These are phyloP conservation scores for Glyptemys insculpta DNA, from an alignment of 2,797 vertebrate species.

Conservation along the genomic window DNA sequence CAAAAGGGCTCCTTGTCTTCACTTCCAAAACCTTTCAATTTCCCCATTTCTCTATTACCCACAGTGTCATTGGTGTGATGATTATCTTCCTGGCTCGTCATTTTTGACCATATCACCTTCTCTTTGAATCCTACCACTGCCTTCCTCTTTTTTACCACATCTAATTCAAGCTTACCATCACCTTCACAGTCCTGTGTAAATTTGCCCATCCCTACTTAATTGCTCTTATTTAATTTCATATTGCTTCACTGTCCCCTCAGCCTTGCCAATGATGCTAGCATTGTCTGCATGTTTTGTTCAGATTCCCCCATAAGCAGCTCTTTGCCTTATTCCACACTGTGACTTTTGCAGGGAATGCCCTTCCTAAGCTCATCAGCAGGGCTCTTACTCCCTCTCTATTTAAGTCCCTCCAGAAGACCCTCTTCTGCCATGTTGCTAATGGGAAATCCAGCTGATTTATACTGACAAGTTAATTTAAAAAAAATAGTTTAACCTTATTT, in stretches of 20 bases:
- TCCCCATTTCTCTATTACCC: background rate
- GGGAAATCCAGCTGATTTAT: conserved; percentile 62
- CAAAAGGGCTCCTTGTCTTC: background rate
- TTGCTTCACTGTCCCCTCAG: background rate
- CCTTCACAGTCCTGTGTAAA: background rate
- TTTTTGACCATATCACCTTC: background rate
- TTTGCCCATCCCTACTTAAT: rapidly evolving
- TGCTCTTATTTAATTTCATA: background rate
- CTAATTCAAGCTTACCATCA: background rate
- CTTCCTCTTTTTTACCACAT: background rate
- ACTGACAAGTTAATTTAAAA: conserved; percentile 66
- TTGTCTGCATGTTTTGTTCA: background rate
- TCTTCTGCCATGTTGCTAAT: conserved; percentile 34
- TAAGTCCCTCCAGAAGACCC: conserved; percentile 54
- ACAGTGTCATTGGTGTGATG: rapidly evolving
- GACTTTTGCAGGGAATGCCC: background rate
- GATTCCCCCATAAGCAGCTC: background rate
- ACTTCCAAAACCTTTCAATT: background rate
- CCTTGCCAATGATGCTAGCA: background rate
- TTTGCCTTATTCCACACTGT: background rate
- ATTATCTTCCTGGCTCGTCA: background rate
- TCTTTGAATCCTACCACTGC: background rate
- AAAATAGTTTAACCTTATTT: conserved; percentile 50
- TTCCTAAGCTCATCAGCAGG: conserved; percentile 41
- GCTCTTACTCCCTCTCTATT: conserved; percentile 26